Evolutionary conservation across 2,888 invertebrate genomes (phyloP).

Genomic region (Dromius quadrimaculatus): DNA sequence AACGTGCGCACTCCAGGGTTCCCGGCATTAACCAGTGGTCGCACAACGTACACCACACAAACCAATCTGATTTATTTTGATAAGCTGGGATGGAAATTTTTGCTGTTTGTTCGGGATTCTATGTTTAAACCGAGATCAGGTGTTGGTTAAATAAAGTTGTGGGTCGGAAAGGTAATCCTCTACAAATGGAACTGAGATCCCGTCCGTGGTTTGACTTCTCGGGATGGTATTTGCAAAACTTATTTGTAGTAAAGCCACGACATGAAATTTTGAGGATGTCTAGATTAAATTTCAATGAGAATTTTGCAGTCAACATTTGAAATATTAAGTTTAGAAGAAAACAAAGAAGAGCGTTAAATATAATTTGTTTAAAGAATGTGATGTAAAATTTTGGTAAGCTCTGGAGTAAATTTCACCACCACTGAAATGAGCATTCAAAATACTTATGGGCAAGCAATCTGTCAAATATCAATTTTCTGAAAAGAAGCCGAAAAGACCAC

Average conservation of each 20-base stretch:
- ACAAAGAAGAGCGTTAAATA: too few species aligned
- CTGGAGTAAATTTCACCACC: too few species aligned
- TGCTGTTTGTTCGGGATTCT: slow-evolving; percentile 11
- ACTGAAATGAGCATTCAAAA: too few species aligned
- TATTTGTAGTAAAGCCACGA: background rate
- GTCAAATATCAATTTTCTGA: too few species aligned
- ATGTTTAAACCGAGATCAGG: slow-evolving; percentile 5
- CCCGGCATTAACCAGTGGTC: slow-evolving; percentile 10
- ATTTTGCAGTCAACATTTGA: too few species aligned
- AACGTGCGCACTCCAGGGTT: background rate
- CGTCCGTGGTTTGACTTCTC: slow-evolving; percentile 1
- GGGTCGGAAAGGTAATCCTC: background rate
- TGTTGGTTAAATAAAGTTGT: slow-evolving; percentile 16
- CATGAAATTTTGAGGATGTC: background rate
- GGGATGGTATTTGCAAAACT: background rate
- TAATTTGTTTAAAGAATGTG: too few species aligned
- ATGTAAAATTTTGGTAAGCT: too few species aligned
- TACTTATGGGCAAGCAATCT: too few species aligned
- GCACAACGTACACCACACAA: background rate
- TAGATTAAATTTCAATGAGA: too few species aligned
- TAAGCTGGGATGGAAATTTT: slow-evolving; percentile 7
- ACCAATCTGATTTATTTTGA: slow-evolving; percentile 7
- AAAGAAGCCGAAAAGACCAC: too few species aligned
- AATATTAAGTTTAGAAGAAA: too few species aligned
- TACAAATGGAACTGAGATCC: background rate